Base-by-base conservation (phyloP, 2,797 vertebrate species). In the Pseudocheirus occidentalis region DNA sequence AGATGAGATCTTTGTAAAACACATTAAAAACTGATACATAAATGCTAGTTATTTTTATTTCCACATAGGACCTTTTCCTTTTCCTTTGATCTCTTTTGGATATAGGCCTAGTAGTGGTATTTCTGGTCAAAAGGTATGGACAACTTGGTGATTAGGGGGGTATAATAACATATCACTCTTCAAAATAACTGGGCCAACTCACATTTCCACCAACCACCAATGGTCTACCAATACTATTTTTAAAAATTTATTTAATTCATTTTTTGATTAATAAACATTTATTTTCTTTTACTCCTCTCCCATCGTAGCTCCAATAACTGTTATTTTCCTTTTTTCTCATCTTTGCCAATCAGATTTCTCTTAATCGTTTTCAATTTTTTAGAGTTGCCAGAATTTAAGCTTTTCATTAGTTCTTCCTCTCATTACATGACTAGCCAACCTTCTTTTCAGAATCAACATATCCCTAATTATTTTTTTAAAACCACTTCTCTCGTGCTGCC, bases 291-390 rank as follows among this genome's bases (percentile, higher is more conserved):
- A 40, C 66, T 73, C 11, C 6, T 73, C n/a, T 40, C n/a, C 66
- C 16, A 73, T 9, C 97, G 90, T 94, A 97, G 95, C 31, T 95
- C 97, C 94, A 95, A 95, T 53, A 91, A 0, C 97, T 94, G 96
- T 98, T 98, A 94, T 97, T 98, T 98, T 96, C 96, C 90, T 94
- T 14, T 34, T 54, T 46, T 87, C 24, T 50, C 3, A 31, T 27
- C 40, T 46, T 87, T 87, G 66, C 73, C 10, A 46, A 87, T 50
- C 21, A 50, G 21, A 87, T 87, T 87, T 87, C 40, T 87, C 3
- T 40, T 87, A 24, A 50, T 46, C 46, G 5, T 87, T 87, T 27
- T 46, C 21, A 11, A 24, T 81, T 46, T 73, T 81, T 46, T 54
- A 46, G 73, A 87, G 40, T 10, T 46, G 9, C 40, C 40, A 87